Conservation (phyloP, 2,888 invertebrate species). For the Xylocampa areola region DNA sequence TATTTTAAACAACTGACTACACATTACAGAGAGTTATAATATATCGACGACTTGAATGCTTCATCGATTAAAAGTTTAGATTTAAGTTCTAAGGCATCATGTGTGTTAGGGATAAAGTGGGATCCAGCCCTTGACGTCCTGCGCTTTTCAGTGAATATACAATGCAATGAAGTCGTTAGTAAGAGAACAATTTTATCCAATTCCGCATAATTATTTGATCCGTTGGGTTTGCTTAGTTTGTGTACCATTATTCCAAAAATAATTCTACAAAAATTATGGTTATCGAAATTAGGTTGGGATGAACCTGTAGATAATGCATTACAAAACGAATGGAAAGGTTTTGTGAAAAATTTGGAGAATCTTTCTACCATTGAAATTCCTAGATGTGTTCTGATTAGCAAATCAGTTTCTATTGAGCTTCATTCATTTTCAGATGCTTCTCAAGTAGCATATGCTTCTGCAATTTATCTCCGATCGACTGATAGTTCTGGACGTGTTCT, state of each 20-base stretch:
- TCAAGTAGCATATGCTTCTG: background rate
- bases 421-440: slow-evolving; percentile 12
- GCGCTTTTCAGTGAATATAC: background rate
- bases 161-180: no score
- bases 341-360: background rate
- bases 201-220: slow-evolving; percentile 11
- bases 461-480: background rate
- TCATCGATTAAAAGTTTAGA: background rate
- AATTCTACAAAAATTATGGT: slow-evolving; percentile 17
- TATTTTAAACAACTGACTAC: no score
- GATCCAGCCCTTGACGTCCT: background rate
- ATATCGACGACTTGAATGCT: background rate
- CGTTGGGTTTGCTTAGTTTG: slow-evolving; percentile 9
- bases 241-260: slow-evolving; percentile 21
- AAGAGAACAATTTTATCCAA: background rate
- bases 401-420: background rate
- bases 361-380: slow-evolving; percentile 7
- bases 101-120: slow-evolving; percentile 1
- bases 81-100: background rate
- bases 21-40: no score
- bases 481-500: background rate
- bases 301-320: background rate
- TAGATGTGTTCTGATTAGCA: background rate
- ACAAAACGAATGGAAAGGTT: background rate
- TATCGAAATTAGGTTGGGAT: slow-evolving; percentile 16